phyloP scores from a whole-genome alignment of 2,888 invertebrate genomes.

The Sinopyrophorus schimmeli region DNA sequence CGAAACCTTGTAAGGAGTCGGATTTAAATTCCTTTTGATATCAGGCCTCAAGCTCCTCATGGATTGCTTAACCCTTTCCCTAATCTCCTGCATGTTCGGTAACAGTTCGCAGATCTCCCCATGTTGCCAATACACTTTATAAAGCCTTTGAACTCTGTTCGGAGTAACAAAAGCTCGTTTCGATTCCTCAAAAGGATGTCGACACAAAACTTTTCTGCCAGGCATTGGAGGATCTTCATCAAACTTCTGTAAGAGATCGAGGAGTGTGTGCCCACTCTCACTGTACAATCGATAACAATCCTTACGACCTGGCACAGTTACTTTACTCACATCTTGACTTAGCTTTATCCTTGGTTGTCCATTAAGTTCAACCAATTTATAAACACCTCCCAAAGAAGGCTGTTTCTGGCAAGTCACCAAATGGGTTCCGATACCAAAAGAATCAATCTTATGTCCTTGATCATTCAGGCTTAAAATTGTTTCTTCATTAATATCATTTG shows the following conservation, averaged over 20 bases:
- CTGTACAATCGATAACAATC: constrained; percentile 74
- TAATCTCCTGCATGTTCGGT: constrained; percentile 74
- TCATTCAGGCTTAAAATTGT: constrained; percentile 96
- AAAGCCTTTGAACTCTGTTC: constrained; percentile 80
- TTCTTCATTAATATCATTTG: constrained; percentile 98
- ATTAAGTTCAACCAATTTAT: constrained; percentile 95
- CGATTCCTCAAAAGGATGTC: constrained; percentile 96
- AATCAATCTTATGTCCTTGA: constrained; percentile 93
- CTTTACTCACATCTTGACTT: constrained; percentile 95
- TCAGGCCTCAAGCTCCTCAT: constrained; percentile 83
- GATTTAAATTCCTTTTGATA: constrained; percentile 93
- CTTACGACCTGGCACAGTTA: constrained; percentile 96
- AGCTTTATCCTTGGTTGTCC: constrained; percentile 89
- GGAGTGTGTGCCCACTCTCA: constrained; percentile 80
- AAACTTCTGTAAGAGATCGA: constrained; percentile 85
- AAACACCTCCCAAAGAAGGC: constrained; percentile 96
- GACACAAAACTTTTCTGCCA: constrained; percentile 83
- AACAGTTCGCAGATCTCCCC: constrained; percentile 70
- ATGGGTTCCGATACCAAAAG: constrained; percentile 97
- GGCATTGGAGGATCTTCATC: constrained; percentile 75
- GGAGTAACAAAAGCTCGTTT: constrained; percentile 95
- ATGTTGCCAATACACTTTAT: constrained; percentile 83
- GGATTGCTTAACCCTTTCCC: constrained; percentile 79
- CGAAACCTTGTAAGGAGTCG: constrained; percentile 98
- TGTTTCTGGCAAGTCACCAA: constrained; percentile 98